Evolutionary conservation across 1,140 invertebrate species (phyloP), one percentile per base, ranked within the genome.

Genomic region (Phymorhynchus buccinoides): DNA sequence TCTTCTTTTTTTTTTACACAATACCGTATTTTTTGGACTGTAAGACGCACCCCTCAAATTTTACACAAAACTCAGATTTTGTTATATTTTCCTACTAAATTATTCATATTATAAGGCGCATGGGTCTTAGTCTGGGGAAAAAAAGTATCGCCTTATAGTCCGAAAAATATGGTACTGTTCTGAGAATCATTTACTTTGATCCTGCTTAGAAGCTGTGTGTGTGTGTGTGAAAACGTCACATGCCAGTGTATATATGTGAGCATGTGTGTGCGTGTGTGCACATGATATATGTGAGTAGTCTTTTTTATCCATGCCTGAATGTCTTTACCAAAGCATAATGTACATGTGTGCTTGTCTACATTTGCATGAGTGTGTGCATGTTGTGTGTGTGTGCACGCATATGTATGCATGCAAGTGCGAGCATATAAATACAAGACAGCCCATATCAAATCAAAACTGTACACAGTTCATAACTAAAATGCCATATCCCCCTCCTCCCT

Each of bases 301-400:
- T 32, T 14, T 32, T 9, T 39, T 12, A 14, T 14, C 14, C 30
- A 39, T 75, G 1, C 30, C n/a, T n/a, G n/a, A n/a, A n/a, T n/a
- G n/a, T n/a, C n/a, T n/a, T n/a, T n/a, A n/a, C n/a, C n/a, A n/a
- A n/a, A n/a, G n/a, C n/a, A n/a, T n/a, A n/a, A 39, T 75, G 48
- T 73, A 30, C 35, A 27, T 78, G 75, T 78, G 75, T 80, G 52
- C 7, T 56, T 66, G 52, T 83, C 56, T 41, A 14, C 30, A n/a
- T 73, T 66, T 75, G 82, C 44, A 18, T n/a, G n/a, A 6, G 39
- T 73, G 66, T 14, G 27, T 42, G 82, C 16, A 22, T 83, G 48
- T 62, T 27, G 35, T 83, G 48, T 62, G 52, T 62, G 32, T 81
- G 80, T 93, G 27, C 35, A 71, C 68, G 37, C 16, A n/a, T 42